phyloP scores from a whole-genome alignment of 2,888 invertebrate species.

The Zhengitettix transpicula region DNA sequence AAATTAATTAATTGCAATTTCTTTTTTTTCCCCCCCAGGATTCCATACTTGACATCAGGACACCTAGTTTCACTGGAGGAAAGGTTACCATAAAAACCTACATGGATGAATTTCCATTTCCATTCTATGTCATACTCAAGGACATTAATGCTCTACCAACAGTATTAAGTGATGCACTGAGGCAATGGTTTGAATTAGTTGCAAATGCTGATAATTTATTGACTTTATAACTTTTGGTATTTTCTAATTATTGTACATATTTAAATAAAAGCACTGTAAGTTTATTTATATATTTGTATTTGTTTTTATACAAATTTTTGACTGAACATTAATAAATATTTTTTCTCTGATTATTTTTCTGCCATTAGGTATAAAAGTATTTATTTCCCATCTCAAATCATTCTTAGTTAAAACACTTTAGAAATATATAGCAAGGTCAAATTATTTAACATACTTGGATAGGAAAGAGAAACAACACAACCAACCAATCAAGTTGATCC shows the following conservation, averaged over 20 bases:
- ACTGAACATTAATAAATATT: too few species aligned
- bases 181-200: constrained; percentile 98
- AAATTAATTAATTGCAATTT: not conserved
- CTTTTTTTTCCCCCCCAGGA: constrained; percentile 37
- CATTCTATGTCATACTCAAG: constrained; percentile 86
- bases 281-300: too few species aligned
- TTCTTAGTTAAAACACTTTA: too few species aligned
- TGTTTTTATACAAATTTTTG: too few species aligned
- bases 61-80: constrained; percentile 50
- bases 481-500: too few species aligned
- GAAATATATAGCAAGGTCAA: too few species aligned
- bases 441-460: too few species aligned
- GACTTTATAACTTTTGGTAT: not conserved
- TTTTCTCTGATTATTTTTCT: too few species aligned
- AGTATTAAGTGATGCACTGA: constrained; percentile 84
- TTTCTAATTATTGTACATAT: not conserved
- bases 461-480: too few species aligned
- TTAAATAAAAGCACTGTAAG: too few species aligned
- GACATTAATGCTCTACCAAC: constrained; percentile 77
- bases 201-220: constrained; percentile 23
- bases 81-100: constrained; percentile 58
- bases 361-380: too few species aligned
- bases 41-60: constrained; percentile 79
- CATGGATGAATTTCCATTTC: constrained; percentile 93
- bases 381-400: too few species aligned